A percentile compares a stretch with the other conserved stretches of the same genome.
These are phyloP conservation scores for Thalpophila matura DNA, from an alignment of 2,888 invertebrate species.

Conservation along the genomic window DNA sequence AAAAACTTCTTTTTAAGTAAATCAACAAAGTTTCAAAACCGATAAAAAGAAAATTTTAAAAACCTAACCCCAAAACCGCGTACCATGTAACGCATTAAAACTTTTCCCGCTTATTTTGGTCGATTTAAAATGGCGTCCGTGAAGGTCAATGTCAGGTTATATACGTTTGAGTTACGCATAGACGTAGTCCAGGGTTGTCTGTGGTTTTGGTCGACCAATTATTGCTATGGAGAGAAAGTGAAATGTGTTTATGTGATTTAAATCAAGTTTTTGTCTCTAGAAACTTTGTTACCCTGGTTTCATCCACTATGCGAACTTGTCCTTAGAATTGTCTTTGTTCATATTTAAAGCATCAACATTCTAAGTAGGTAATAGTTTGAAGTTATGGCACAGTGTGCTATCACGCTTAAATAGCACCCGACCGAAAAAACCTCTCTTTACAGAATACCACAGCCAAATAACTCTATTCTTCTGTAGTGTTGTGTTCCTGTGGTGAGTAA, in stretches of 20 bases:
- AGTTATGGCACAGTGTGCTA: too few relatives aligned
- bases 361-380: too few relatives aligned
- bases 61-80: conserved; percentile 30
- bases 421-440: too few relatives aligned
- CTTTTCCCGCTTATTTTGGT: conserved; percentile 67
- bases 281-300: too few relatives aligned
- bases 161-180: conserved; percentile 55
- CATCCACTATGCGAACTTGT: too few relatives aligned
- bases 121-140: conserved; percentile 67
- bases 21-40: conserved; percentile 21
- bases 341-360: too few relatives aligned
- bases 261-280: not conserved
- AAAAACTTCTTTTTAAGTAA: too few relatives aligned
- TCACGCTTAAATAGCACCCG: too few relatives aligned
- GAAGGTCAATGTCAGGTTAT: conserved; percentile 74
- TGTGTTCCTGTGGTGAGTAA: too few relatives aligned
- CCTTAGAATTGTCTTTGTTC: too few relatives aligned
- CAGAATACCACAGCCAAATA: too few relatives aligned
- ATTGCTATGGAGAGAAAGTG: not conserved
- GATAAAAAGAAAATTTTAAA: conserved; percentile 14
- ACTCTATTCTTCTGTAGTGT: too few relatives aligned
- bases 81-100: conserved; percentile 36
- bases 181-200: conserved; percentile 46
- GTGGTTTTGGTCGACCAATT: not conserved
- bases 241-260: conserved; percentile 1